A percentile compares a stretch with the other conserved stretches of the same genome.
Conservation (phyloP, 2,797 vertebrate genomes). For the Cynopterus sphinx region DNA sequence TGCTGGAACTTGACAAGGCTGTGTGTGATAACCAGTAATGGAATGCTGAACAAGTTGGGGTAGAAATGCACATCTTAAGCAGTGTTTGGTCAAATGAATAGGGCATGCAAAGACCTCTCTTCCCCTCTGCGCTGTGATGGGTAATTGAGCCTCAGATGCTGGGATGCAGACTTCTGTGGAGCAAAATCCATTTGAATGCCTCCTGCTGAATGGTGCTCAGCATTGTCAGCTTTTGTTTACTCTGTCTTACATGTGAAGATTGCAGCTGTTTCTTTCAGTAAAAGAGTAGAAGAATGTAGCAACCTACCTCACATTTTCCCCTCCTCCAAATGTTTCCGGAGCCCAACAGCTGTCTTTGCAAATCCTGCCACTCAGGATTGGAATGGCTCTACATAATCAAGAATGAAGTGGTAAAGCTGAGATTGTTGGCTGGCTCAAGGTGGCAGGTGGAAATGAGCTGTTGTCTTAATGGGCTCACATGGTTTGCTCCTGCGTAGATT, state of each 20-base stretch:
- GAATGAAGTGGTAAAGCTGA: constrained; percentile 64
- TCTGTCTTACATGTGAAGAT: constrained; percentile 16
- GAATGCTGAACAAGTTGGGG: background rate
- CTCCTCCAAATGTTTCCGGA: constrained; percentile 3
- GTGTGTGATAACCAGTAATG: background rate
- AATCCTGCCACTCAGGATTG: constrained; percentile 83
- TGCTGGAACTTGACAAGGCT: background rate
- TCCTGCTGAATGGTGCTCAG: constrained; percentile 19
- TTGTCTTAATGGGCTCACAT: constrained; percentile 66
- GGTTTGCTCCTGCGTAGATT: constrained; percentile 55
- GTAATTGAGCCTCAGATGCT: background rate
- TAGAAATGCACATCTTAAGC: constrained; percentile 54
- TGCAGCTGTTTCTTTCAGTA: constrained; percentile 72
- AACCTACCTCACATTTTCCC: constrained; percentile 28
- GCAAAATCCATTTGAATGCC: constrained; percentile 24
- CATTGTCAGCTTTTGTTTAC: constrained; percentile 64
- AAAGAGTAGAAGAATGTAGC: constrained; percentile 55
- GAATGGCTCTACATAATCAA: constrained; percentile 82
- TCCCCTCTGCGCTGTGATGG: background rate
- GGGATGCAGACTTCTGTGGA: background rate
- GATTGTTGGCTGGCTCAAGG: constrained; percentile 67
- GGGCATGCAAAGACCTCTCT: background rate
- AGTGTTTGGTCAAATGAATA: background rate
- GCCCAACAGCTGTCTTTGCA: constrained; percentile 83
- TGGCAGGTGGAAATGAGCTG: constrained; percentile 80